These are phyloP conservation scores for Chunga burmeisteri DNA, from an alignment of 2,113 vertebrate species.

Conservation along the genomic window DNA sequence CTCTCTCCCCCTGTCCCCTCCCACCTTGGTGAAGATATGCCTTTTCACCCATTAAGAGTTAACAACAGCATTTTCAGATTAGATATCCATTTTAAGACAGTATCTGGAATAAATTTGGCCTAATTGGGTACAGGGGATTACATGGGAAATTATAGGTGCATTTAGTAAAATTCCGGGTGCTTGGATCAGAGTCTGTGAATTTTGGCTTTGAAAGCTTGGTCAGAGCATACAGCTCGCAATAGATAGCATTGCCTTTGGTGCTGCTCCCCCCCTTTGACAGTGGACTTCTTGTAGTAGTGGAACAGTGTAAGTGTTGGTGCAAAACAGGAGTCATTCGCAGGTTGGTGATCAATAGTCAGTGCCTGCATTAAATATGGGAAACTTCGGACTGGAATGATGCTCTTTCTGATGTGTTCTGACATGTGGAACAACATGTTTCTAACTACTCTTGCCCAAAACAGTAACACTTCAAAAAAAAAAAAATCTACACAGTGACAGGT, in stretches of 20 bases:
- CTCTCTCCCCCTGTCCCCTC: too few species aligned
- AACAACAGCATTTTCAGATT: neutral
- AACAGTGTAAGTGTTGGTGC: rapidly evolving
- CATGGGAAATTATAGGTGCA: neutral
- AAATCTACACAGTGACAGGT: neutral
- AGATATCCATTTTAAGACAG: neutral
- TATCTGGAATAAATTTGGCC: neutral
- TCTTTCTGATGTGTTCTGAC: neutral
- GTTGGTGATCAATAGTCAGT: neutral
- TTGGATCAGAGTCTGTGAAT: neutral
- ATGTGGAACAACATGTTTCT: neutral
- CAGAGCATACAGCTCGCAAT: neutral
- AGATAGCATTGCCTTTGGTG: neutral
- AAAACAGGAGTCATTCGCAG: neutral
- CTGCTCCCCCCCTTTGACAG: neutral
- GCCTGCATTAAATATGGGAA: neutral
- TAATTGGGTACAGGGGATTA: neutral
- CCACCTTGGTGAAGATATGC: neutral
- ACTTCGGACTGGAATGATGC: neutral
- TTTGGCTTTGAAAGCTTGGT: neutral
- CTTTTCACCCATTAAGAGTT: neutral
- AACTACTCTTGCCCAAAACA: neutral
- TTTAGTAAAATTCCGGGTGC: neutral
- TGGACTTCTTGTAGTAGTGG: neutral
- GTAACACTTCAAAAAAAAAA: neutral